These are phyloP conservation scores for Phalacrocorax brasilianus DNA, from an alignment of 2,113 vertebrate species.

Conservation along the genomic window DNA sequence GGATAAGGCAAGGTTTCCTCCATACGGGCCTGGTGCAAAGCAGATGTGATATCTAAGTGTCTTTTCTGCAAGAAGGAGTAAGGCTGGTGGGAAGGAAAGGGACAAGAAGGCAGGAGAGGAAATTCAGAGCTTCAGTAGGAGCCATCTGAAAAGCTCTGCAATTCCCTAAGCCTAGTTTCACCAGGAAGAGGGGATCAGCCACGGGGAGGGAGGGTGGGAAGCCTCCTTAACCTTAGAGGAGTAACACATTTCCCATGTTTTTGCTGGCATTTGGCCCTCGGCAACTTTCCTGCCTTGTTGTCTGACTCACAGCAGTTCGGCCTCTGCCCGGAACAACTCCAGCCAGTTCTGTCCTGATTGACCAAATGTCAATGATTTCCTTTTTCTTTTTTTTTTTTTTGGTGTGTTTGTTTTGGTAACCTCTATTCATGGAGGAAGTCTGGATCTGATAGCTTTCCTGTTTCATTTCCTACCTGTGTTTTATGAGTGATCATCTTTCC, in stretches of 20 bases:
- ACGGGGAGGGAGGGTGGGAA: background rate
- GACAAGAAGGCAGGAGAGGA: background rate
- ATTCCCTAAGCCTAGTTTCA: background rate
- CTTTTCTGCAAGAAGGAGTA: background rate
- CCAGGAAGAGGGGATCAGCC: background rate
- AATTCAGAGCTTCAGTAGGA: background rate
- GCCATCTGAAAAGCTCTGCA: background rate
- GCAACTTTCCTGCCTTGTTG: slow-evolving; percentile 1
- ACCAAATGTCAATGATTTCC: slow-evolving; percentile 38
- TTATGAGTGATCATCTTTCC: slow-evolving; percentile 41
- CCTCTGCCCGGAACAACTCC: background rate
- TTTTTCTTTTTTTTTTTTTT: background rate
- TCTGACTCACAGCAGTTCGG: background rate
- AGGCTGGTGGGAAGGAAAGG: background rate
- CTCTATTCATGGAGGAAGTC: slow-evolving; percentile 7
- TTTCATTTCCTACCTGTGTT: slow-evolving; percentile 55
- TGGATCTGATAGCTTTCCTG: slow-evolving; percentile 45
- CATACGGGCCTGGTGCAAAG: background rate
- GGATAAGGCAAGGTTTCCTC: background rate
- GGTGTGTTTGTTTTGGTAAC: slow-evolving; percentile 37
- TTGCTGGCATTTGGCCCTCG: slow-evolving; percentile 20
- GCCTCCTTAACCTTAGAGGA: background rate
- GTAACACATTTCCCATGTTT: background rate
- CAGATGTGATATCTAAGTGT: background rate
- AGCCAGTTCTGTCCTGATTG: slow-evolving; percentile 5